phyloP scores from a whole-genome alignment of 2,888 invertebrate species.

The Conistra vaccinii region DNA sequence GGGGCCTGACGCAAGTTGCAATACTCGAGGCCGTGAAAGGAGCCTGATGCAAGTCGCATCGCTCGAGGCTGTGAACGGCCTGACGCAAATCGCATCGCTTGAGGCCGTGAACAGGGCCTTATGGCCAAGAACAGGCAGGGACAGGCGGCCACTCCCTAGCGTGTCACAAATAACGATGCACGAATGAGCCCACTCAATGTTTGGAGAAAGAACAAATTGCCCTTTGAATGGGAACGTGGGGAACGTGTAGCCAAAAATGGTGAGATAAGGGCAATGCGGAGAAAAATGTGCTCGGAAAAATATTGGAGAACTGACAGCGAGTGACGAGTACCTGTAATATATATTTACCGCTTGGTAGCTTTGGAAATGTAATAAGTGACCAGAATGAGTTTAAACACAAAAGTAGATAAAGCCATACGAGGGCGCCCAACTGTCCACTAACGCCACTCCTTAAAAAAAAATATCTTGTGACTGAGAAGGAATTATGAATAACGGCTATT shows the following conservation, averaged over 20 bases:
- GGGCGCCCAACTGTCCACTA: too few relatives aligned
- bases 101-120: neutral
- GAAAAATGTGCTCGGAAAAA: constrained; percentile 20
- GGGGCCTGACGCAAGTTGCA: neutral
- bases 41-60: too few relatives aligned
- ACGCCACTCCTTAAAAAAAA: too few relatives aligned
- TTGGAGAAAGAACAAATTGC: constrained; percentile 41
- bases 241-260: constrained; percentile 21
- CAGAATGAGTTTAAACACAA: neutral
- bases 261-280: constrained; percentile 12
- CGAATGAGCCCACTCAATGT: constrained; percentile 43
- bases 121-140: constrained; percentile 19
- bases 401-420: too few relatives aligned
- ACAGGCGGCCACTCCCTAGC: constrained; percentile 26
- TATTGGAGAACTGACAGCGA: constrained; percentile 13
- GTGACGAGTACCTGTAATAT: neutral
- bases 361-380: neutral
- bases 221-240: constrained; percentile 29
- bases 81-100: neutral
- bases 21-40: too few relatives aligned
- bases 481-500: too few relatives aligned
- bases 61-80: neutral
- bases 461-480: too few relatives aligned
- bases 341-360: neutral
- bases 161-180: constrained; percentile 51